Base-by-base conservation (phyloP, 35 echinoderm and acorn worm species). In the Stichopus chloronotus region DNA sequence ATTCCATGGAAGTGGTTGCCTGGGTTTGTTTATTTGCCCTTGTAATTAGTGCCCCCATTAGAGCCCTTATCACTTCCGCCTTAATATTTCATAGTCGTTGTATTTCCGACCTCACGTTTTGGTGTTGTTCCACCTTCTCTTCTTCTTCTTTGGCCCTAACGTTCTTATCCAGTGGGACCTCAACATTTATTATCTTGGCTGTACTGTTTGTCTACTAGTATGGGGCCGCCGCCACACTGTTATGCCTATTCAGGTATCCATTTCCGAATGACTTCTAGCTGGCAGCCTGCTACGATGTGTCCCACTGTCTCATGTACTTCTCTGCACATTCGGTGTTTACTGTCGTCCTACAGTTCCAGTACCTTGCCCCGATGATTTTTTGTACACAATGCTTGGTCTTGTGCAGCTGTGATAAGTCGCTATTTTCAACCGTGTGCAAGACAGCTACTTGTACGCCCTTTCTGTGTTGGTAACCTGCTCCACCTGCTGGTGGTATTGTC, bases 321-420 rank as follows among this genome's bases (percentile, higher is more conserved):
- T 71, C 65, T 71, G 65, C 65, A 71, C 65, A 71, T 71, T 71
- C 65, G 65, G 65, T 20, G n/a, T 20, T 20, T 71, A 71, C 11
- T 71, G 30, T 43, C 30, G 3, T 3, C 30, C 3, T 0, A 43
- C 30, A 43, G 30, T 43, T 43, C 30, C 30, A 43, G 30, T 43
- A 43, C 3, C 30, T 43, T 43, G 30, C 30, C 30, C 30, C 30
- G 30, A 3, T 43, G 4, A 71, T 71, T 71, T 12, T 71, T 71
- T 71, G 65, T 71, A 71, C 65, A 71, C 65, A 71, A 20, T 71
- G 65, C 65, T 71, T 71, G 65, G 65, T 71, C 65, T 71, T 71
- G 65, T 71, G 65, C 65, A 12, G 65, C 65, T 71, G 65, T 71
- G 65, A 71, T 71, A 20, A 71, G 65, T 71, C 11, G 11, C 65